phyloP scores from a whole-genome alignment of 2,888 invertebrate genomes.

The Andrena bucephala region DNA sequence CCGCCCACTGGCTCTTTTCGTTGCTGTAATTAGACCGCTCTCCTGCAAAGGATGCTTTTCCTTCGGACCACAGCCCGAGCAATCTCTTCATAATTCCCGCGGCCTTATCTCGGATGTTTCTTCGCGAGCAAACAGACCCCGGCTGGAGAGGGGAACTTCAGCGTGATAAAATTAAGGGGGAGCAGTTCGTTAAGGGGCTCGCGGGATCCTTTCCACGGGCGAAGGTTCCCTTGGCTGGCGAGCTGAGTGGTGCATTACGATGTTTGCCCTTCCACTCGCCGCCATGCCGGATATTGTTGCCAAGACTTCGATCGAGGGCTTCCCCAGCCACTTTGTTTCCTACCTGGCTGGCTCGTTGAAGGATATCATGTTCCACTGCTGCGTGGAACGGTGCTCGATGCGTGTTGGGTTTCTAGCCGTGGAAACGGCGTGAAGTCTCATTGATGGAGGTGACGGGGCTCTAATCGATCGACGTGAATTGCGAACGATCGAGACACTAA shows the following conservation, averaged over 20 bases:
- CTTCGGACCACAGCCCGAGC: constrained; percentile 60
- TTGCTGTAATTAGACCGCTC: constrained; percentile 64
- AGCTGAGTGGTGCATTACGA: constrained; percentile 53
- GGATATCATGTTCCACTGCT: constrained; percentile 19
- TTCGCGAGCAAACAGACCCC: constrained; percentile 67
- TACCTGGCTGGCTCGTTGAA: background rate
- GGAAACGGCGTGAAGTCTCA: background rate
- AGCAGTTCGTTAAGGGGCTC: constrained; percentile 47
- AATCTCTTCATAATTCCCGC: constrained; percentile 66
- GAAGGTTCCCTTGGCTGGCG: constrained; percentile 17
- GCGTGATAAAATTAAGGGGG: constrained; percentile 73
- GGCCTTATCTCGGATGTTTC: constrained; percentile 68
- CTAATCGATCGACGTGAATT: background rate
- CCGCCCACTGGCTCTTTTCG: constrained; percentile 20
- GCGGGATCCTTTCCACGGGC: constrained; percentile 9
- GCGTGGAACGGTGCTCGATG: background rate
- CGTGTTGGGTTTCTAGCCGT: constrained; percentile 5
- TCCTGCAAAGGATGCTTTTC: constrained; percentile 56
- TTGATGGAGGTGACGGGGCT: background rate
- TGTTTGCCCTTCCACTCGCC: constrained; percentile 42
- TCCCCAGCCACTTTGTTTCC: constrained; percentile 17
- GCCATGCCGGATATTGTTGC: constrained; percentile 38
- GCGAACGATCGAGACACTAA: no score
- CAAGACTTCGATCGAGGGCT: constrained; percentile 10
- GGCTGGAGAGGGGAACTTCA: constrained; percentile 48